A percentile compares a stretch with the other conserved stretches of the same genome.
phyloP scores from a whole-genome alignment of 2,797 vertebrate species.

The Lophotriccus pileatus region DNA sequence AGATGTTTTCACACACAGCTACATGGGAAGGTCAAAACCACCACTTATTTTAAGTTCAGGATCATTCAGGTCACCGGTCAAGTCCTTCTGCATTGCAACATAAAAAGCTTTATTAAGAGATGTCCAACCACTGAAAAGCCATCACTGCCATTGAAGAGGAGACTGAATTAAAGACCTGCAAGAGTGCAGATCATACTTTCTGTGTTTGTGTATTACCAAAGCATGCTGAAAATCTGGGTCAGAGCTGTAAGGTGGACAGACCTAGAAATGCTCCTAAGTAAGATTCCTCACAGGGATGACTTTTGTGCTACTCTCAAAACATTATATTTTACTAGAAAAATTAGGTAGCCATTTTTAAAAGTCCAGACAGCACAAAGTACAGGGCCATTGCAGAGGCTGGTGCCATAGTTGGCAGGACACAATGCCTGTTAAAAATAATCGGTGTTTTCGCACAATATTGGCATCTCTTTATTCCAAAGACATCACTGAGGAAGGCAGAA shows the following conservation, averaged over 20 bases:
- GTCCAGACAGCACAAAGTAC: neutral
- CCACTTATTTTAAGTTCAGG: neutral
- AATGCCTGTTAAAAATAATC: neutral
- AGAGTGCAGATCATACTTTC: neutral
- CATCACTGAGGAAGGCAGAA: neutral
- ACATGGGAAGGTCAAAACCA: neutral
- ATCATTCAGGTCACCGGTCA: neutral
- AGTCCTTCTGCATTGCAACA: neutral
- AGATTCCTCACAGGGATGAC: neutral
- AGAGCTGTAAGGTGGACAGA: neutral
- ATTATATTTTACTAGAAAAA: neutral
- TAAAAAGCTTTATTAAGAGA: neutral
- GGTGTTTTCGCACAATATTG: fast-evolving
- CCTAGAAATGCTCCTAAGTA: neutral
- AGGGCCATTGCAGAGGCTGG: neutral
- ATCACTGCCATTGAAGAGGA: neutral
- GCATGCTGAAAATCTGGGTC: neutral
- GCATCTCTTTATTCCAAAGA: neutral
- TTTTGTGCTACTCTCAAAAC: neutral
- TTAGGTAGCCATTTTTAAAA: neutral
- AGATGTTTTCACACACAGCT: neutral
- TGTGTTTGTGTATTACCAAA: neutral
- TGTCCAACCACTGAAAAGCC: neutral
- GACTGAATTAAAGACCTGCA: neutral
- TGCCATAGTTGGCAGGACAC: fast-evolving